A percentile compares a stretch with the other conserved stretches of the same genome.
phyloP scores from a whole-genome alignment of 1,140 invertebrate genomes.

The Glossosoma conforme region DNA sequence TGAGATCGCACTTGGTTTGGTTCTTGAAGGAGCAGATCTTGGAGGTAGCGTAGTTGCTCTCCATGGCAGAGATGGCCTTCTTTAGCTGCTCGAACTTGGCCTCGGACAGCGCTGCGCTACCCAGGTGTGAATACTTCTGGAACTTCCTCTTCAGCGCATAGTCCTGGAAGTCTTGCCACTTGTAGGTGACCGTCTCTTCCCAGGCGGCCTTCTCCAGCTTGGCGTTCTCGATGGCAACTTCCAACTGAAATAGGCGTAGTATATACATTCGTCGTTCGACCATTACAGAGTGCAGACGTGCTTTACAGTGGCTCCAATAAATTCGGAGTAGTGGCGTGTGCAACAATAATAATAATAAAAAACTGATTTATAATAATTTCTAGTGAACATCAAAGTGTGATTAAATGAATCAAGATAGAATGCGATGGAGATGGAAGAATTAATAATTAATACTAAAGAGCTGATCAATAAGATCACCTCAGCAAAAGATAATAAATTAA shows the following conservation, averaged over 20 bases:
- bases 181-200: conserved; percentile 56
- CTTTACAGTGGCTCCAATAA: too few relatives aligned
- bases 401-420: too few relatives aligned
- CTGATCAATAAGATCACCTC: too few relatives aligned
- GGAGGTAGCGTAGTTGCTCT: conserved; percentile 71
- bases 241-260: conserved; percentile 35
- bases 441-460: too few relatives aligned
- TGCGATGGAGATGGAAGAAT: too few relatives aligned
- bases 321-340: too few relatives aligned
- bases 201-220: conserved; percentile 48
- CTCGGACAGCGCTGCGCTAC: conserved; percentile 63
- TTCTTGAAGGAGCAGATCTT: conserved; percentile 72
- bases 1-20: conserved; percentile 61
- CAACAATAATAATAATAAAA: too few relatives aligned
- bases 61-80: conserved; percentile 65
- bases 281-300: too few relatives aligned
- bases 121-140: conserved; percentile 60
- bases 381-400: too few relatives aligned
- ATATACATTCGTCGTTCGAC: not conserved
- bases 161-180: conserved; percentile 59
- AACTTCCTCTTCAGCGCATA: conserved; percentile 61
- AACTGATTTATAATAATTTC: too few relatives aligned
- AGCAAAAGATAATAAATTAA: too few relatives aligned
- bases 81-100: conserved; percentile 59
- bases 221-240: conserved; percentile 43